phyloP scores from a whole-genome alignment of 2,888 invertebrate genomes.

The Coremacera marginata region DNA sequence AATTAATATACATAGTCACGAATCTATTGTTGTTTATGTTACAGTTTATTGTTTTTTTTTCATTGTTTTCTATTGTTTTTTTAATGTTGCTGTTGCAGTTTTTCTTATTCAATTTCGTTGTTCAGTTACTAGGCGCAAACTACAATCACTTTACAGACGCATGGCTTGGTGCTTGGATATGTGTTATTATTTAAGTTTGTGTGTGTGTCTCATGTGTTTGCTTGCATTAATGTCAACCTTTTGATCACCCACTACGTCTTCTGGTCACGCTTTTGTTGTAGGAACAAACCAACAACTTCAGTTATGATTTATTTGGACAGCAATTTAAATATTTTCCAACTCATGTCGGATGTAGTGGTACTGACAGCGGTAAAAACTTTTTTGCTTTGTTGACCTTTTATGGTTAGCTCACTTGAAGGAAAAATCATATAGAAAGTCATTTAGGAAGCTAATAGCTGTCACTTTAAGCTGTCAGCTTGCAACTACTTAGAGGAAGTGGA shows the following conservation, averaged over 20 bases:
- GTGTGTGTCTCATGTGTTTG: neutral
- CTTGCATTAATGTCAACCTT: neutral
- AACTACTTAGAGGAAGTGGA: too few species aligned
- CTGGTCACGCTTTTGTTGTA: constrained; percentile 7
- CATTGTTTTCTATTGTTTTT: neutral
- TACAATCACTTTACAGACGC: constrained; percentile 14
- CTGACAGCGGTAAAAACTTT: too few species aligned
- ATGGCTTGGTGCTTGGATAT: neutral
- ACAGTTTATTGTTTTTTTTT: neutral
- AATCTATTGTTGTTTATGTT: constrained; percentile 21
- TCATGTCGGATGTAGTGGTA: too few species aligned
- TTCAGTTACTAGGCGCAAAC: neutral
- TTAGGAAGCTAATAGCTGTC: too few species aligned
- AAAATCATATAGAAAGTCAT: too few species aligned
- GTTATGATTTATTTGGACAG: neutral
- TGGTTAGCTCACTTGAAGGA: too few species aligned
- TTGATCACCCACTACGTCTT: constrained; percentile 18
- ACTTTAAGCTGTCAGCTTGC: too few species aligned
- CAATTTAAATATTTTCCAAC: too few species aligned
- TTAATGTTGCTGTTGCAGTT: neutral
- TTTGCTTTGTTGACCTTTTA: too few species aligned
- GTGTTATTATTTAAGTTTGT: neutral
- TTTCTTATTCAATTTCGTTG: neutral
- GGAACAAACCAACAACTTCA: neutral
- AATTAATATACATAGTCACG: constrained; percentile 34